Percentiles rank a stretch among this genome's conserved stretches.
These are phyloP conservation scores for Rambutsinella grinnellia DNA, from an alignment of 2,888 invertebrate species.

Conservation along the genomic window DNA sequence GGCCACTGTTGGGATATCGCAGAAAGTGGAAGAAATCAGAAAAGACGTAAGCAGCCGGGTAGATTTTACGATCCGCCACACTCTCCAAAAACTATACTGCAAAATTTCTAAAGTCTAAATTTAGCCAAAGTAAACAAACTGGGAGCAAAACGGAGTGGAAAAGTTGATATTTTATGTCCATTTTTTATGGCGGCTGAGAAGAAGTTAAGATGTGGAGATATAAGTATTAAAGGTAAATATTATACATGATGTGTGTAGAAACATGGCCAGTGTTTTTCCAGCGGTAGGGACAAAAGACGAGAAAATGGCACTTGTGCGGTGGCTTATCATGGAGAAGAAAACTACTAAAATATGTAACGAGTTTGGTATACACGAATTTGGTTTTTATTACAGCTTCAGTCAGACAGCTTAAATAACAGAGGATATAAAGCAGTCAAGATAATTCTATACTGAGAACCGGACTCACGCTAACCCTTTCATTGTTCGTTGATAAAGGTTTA, in stretches of 20 bases:
- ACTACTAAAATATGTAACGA: not conserved
- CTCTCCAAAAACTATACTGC: no score
- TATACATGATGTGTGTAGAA: no score
- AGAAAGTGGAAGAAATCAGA: no score
- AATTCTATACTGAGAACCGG: slow-evolving; percentile 43
- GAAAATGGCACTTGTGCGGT: slow-evolving; percentile 5
- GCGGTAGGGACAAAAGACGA: not conserved
- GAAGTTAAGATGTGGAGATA: not conserved
- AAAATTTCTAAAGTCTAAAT: no score
- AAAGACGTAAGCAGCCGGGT: no score
- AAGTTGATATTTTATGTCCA: not conserved
- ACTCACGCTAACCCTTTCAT: slow-evolving; percentile 29
- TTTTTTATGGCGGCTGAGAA: not conserved
- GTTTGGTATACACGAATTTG: not conserved
- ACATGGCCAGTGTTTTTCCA: no score
- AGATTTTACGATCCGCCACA: no score
- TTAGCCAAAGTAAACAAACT: not conserved
- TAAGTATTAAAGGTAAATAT: no score
- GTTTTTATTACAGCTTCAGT: not conserved
- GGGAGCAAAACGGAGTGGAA: not conserved
- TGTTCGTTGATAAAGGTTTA: slow-evolving; percentile 13
- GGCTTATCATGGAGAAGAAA: not conserved
- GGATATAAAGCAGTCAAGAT: slow-evolving; percentile 9
- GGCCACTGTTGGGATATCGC: no score
- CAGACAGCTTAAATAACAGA: not conserved